phyloP scores from a whole-genome alignment of 1,140 invertebrate species.

The Platyscapa corneri region DNA sequence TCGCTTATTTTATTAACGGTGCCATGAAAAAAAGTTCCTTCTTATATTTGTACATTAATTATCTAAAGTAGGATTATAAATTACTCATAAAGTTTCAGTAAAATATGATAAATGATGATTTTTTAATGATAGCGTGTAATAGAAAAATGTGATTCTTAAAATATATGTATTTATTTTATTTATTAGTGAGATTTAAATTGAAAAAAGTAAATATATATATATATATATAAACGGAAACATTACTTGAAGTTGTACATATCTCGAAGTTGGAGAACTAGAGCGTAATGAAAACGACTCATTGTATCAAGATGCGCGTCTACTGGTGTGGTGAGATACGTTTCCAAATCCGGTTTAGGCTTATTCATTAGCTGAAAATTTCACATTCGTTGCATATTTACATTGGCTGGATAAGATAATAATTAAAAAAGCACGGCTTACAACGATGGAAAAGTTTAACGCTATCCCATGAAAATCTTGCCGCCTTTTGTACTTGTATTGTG shows the following conservation, averaged over 20 bases:
- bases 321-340: slow-evolving; percentile 75
- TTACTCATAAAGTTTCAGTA: no score
- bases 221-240: no score
- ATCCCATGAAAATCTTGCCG: slow-evolving; percentile 74
- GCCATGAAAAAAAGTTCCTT: no score
- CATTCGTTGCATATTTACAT: background rate
- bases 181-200: no score
- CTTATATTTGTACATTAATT: no score
- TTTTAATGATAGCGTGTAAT: no score
- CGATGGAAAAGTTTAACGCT: slow-evolving; percentile 72
- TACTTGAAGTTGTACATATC: slow-evolving; percentile 80
- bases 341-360: slow-evolving; percentile 69
- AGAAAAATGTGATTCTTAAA: no score
- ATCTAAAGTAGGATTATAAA: no score
- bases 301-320: slow-evolving; percentile 76
- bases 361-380: slow-evolving; percentile 57
- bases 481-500: slow-evolving; percentile 69
- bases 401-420: background rate
- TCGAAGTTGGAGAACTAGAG: slow-evolving; percentile 75
- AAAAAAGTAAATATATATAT: no score
- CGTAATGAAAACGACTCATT: slow-evolving; percentile 78
- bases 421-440: slow-evolving; percentile 60
- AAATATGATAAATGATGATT: no score
- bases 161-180: no score
- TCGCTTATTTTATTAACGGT: no score